Conservation (phyloP, 2,113 vertebrate genomes). For the Cyanistes caeruleus region DNA sequence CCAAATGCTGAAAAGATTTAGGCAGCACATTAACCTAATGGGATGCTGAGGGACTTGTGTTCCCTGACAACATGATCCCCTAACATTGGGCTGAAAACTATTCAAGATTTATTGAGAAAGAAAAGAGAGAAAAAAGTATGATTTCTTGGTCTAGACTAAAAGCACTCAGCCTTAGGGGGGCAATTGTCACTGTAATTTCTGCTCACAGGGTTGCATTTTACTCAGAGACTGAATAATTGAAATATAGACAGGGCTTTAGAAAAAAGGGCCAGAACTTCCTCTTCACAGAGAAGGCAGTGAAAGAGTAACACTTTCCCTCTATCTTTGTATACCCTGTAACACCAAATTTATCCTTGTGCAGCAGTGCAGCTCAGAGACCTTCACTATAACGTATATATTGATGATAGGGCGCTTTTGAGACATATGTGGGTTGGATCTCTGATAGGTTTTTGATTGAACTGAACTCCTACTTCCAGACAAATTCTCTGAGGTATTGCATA, state of each 20-base stretch:
- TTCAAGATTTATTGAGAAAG: not conserved
- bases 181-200: not conserved
- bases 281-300: not conserved
- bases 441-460: not conserved
- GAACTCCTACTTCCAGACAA: not conserved
- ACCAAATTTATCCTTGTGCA: not conserved
- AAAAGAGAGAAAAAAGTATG: not conserved
- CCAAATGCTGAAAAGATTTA: not conserved
- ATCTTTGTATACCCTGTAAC: not conserved
- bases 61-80: not conserved
- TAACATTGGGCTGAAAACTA: not conserved
- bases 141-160: not conserved
- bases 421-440: not conserved
- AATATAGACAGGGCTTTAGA: not conserved
- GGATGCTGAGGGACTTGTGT: rapidly evolving
- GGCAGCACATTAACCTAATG: not conserved
- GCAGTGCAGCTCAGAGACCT: not conserved
- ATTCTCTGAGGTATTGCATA: not conserved
- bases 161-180: not conserved
- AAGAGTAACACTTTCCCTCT: not conserved
- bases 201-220: not conserved
- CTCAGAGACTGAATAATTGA: not conserved
- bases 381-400: not conserved
- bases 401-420: not conserved
- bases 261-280: not conserved